Evolutionary conservation across 2,797 vertebrate species (phyloP).

Genomic region (Odontamblyopus lacepedii): DNA sequence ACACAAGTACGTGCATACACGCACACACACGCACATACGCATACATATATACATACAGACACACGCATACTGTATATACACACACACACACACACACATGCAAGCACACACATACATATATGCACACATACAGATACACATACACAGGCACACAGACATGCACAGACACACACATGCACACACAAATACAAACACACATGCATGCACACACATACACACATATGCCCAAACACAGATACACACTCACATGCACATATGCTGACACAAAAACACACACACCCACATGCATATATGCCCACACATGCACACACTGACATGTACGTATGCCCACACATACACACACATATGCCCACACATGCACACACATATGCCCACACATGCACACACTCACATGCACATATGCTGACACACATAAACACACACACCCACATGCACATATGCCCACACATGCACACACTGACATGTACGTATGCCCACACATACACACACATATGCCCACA

Average conservation of each 20-base stretch:
- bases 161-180: conserved; percentile 49
- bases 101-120: conserved; percentile 36
- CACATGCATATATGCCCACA: conserved; percentile 29
- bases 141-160: conserved; percentile 17
- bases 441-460: too few relatives aligned
- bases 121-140: too few relatives aligned
- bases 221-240: conserved; percentile 8
- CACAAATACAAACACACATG: too few relatives aligned
- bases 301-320: conserved; percentile 53
- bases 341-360: too few relatives aligned
- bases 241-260: conserved; percentile 34
- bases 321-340: neutral
- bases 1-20: conserved; percentile 20
- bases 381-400: too few relatives aligned
- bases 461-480: too few relatives aligned
- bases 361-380: too few relatives aligned
- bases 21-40: conserved; percentile 47
- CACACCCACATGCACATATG: too few relatives aligned
- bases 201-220: conserved; percentile 47
- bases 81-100: conserved; percentile 51
- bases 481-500: too few relatives aligned
- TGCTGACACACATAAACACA: too few relatives aligned
- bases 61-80: conserved; percentile 39
- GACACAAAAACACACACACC: conserved; percentile 57
- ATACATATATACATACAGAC: neutral